A percentile compares a stretch with the other conserved stretches of the same genome.
Conservation (phyloP, 2,888 invertebrate genomes). For the Catocala sponsa region DNA sequence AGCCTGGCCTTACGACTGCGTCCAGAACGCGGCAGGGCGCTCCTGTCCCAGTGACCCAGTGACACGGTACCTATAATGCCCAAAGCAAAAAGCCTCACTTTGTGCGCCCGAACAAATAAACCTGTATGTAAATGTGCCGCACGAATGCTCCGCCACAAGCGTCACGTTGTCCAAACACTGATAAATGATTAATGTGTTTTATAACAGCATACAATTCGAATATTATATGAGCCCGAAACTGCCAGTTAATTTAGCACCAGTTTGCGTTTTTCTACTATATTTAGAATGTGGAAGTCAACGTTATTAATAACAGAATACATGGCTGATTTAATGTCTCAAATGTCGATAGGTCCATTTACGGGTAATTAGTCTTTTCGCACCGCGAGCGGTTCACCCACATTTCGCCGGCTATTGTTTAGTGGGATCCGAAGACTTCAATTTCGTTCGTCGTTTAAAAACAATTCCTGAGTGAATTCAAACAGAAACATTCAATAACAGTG, state of each 20-base stretch:
- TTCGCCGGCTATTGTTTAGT: too few relatives aligned
- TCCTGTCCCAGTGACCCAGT: constrained; percentile 81
- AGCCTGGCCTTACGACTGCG: constrained; percentile 64
- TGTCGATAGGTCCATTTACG: too few relatives aligned
- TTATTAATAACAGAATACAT: too few relatives aligned
- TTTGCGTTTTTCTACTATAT: background rate
- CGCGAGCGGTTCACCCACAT: too few relatives aligned
- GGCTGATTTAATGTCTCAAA: too few relatives aligned
- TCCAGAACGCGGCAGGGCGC: constrained; percentile 59
- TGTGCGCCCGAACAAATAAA: constrained; percentile 73
- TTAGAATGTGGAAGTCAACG: too few relatives aligned
- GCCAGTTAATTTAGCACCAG: background rate
- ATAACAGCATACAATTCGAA: constrained; percentile 46
- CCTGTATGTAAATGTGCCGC: constrained; percentile 68
- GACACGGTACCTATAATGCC: constrained; percentile 66
- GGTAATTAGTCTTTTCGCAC: too few relatives aligned
- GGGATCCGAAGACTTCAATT: too few relatives aligned
- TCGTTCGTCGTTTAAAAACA: too few relatives aligned
- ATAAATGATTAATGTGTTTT: constrained; percentile 62
- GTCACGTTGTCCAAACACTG: constrained; percentile 50
- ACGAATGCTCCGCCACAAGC: constrained; percentile 56
- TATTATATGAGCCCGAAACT: constrained; percentile 32
- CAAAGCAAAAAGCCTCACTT: constrained; percentile 69
- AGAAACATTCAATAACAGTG: too few relatives aligned
- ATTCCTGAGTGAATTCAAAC: too few relatives aligned